Evolutionary conservation across 2,888 invertebrate genomes (phyloP).

Genomic region (Trissoscelio sp.): DNA sequence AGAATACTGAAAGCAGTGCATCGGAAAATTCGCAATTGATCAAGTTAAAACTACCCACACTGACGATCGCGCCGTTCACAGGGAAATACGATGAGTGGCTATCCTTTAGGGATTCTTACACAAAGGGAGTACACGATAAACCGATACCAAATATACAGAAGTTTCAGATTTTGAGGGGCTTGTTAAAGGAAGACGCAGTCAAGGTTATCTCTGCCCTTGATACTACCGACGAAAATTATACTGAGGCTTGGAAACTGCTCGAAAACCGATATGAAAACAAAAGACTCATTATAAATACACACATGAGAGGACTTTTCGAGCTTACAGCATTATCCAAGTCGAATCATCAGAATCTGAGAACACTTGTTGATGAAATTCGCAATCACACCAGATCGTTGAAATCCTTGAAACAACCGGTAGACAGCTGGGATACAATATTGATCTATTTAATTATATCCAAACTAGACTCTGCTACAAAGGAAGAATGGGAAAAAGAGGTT

Average conservation of each 20-base stretch:
- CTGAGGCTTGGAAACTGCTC: neutral
- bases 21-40: too few species aligned
- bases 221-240: slow-evolving; percentile 3
- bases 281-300: slow-evolving; percentile 1
- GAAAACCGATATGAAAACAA: slow-evolving; percentile 2
- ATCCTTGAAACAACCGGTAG: neutral
- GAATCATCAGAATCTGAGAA: neutral
- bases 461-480: neutral
- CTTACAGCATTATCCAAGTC: slow-evolving; percentile 2
- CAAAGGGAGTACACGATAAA: neutral
- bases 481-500: neutral
- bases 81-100: slow-evolving; percentile 14
- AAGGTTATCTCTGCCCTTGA: slow-evolving; percentile 16
- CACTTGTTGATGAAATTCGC: neutral
- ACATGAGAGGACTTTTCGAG: slow-evolving; percentile 5
- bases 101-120: slow-evolving; percentile 9
- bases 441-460: neutral
- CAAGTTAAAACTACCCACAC: neutral
- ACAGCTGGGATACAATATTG: neutral
- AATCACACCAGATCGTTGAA: neutral
- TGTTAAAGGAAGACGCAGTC: neutral
- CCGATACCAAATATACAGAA: slow-evolving; percentile 4
- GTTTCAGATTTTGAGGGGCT: slow-evolving; percentile 9
- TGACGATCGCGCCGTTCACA: neutral
- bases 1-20: too few species aligned